phyloP scores from a whole-genome alignment of 2,797 vertebrate species.

The Betta splendens region DNA sequence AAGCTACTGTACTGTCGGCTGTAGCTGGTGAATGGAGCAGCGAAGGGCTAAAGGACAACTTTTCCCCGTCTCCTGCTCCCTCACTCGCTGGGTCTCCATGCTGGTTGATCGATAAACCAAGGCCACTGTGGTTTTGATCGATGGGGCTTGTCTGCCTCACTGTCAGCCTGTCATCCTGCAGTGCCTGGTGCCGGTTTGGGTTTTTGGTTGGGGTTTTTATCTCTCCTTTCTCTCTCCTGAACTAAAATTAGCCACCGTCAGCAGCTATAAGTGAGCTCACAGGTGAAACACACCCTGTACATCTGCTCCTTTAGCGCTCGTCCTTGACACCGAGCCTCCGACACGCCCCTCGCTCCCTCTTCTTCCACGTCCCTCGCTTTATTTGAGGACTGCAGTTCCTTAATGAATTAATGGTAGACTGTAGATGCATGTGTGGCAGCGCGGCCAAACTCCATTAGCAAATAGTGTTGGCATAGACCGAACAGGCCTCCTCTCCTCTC shows the following conservation, averaged over 20 bases:
- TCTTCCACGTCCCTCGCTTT: constrained; percentile 43
- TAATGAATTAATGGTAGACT: constrained; percentile 76
- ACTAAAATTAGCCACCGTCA: constrained; percentile 70
- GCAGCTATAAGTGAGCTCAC: constrained; percentile 51
- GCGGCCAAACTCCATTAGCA: constrained; percentile 76
- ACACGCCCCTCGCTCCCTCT: background rate
- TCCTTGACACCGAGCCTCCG: constrained; percentile 67
- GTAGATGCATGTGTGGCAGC: constrained; percentile 64
- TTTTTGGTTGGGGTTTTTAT: constrained; percentile 21
- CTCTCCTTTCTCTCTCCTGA: constrained; percentile 55
- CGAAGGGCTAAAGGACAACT: no score
- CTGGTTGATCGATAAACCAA: constrained; percentile 70
- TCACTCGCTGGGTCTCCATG: constrained; percentile 35
- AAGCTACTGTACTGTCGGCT: no score
- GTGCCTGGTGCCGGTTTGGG: constrained; percentile 20
- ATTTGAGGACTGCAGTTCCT: constrained; percentile 59
- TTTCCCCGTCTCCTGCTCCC: constrained; percentile 26
- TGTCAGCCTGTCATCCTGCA: constrained; percentile 46
- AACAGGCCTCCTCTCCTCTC: constrained; percentile 33
- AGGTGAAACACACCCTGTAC: constrained; percentile 52
- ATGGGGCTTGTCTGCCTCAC: constrained; percentile 59
- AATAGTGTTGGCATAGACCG: constrained; percentile 72
- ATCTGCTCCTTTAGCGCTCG: constrained; percentile 48
- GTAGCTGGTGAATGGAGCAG: no score
- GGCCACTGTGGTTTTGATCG: constrained; percentile 66